Evolutionary conservation across 2,888 invertebrate species (phyloP), one percentile per base, ranked within the genome.

Genomic region (Neocrepidodera transversa): DNA sequence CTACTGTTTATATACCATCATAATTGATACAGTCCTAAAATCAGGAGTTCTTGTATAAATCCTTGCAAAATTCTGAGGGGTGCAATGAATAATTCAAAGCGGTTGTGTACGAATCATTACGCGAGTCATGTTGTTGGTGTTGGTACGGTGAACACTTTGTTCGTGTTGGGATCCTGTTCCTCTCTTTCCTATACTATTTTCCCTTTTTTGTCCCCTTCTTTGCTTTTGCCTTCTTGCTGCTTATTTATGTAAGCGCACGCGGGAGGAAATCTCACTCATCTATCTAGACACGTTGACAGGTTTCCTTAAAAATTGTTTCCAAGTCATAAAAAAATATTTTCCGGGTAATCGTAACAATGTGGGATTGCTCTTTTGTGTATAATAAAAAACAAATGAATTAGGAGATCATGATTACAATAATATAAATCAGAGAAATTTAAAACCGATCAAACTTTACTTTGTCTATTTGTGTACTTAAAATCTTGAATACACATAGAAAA

Each of bases 81-180:
- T 60, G 66, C 71, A 73, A 73, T 79, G 78, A 78, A 78, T 79
- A 74, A 79, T 79, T 79, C 78, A 79, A 45, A 76, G 70, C 68
- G 67, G 62, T 65, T 69, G 73, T 78, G 74, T 75, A 79, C 78
- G 79, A 78, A 79, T 78, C 79, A 79, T 79, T 79, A 79, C 78
- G 74, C 74, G 76, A 74, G 71, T 73, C 75, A 73, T 74, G 75
- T 73, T 74, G 75, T 74, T 75, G 36, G 52, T 32, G 28, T 53
- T 48, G 76, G 74, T 76, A 75, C 78, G 76, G 74, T 76, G 78
- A 76, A 71, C 76, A 76, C 76, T 76, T 77, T 78, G 76, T 78
- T 76, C 76, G 72, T 51, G 48, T 32, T 53, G 20, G 36, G 52
- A 51, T 58, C 60, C 45, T 55, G 8, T 16, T 28, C 26, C 40